Evolutionary conservation across 2,797 vertebrate genomes (phyloP).

Genomic region (Hypotaenidia philippensis): DNA sequence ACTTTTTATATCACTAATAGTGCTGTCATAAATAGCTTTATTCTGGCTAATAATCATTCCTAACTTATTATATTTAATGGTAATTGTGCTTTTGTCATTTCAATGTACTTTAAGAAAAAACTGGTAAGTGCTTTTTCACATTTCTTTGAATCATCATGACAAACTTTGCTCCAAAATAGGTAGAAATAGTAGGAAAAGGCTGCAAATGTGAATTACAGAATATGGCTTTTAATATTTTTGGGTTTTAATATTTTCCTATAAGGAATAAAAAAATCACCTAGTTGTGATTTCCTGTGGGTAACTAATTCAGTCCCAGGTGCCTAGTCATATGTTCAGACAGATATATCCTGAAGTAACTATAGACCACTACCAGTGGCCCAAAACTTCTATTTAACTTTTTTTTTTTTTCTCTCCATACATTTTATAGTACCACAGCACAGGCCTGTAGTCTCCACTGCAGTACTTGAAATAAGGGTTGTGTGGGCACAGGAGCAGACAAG

Average conservation of each 20-base stretch:
- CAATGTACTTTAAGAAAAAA: not conserved
- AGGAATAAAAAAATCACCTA: not conserved
- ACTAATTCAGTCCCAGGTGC: not conserved
- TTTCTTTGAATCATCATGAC: not conserved
- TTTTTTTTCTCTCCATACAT: not conserved
- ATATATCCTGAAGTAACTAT: not conserved
- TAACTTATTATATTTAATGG: not conserved
- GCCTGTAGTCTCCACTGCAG: accelerated
- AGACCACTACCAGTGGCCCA: not conserved
- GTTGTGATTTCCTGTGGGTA: not conserved
- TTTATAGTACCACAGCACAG: not conserved
- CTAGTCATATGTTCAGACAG: not conserved
- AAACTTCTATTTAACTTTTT: not conserved
- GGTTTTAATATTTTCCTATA: not conserved
- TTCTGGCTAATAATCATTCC: not conserved
- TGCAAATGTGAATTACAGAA: not conserved
- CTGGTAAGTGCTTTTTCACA: not conserved
- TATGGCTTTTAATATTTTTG: not conserved
- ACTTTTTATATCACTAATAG: not conserved
- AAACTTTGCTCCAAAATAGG: not conserved
- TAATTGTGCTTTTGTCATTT: not conserved
- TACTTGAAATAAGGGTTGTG: not conserved
- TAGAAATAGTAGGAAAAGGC: not conserved
- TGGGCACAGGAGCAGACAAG: not conserved
- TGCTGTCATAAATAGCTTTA: not conserved